Conservation (phyloP, 92 coral and sea anemone genomes). For the Paramuricea clavata region DNA sequence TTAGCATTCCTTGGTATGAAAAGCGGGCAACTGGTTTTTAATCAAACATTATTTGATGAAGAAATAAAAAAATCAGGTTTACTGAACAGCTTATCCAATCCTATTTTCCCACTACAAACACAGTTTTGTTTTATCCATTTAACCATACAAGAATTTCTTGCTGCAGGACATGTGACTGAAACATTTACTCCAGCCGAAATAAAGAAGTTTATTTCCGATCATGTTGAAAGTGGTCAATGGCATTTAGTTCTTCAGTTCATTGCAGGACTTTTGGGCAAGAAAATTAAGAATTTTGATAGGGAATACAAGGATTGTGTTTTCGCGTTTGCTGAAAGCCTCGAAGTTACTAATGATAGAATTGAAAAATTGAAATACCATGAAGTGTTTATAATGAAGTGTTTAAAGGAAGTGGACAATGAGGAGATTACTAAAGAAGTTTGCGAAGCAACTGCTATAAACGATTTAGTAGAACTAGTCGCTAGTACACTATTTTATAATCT, state of each 20-base stretch:
- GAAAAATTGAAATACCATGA: neutral
- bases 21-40: neutral
- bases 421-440: neutral
- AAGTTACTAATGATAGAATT: neutral
- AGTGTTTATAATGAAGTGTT: slow-evolving; percentile 6
- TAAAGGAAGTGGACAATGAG: slow-evolving; percentile 4
- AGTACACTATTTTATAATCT: neutral
- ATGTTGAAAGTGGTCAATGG: neutral
- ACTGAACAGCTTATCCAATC: neutral
- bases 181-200: neutral
- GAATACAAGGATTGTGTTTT: neutral
- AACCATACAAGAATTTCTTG: slow-evolving; percentile 23
- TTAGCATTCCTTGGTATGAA: neutral
- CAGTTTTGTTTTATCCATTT: slow-evolving; percentile 8
- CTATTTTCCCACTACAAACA: neutral
- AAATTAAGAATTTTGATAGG: neutral
- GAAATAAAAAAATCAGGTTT: neutral
- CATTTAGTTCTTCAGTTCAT: slow-evolving; percentile 21
- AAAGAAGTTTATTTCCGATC: neutral
- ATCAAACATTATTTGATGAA: neutral
- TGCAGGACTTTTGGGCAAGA: slow-evolving; percentile 5
- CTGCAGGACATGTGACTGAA: neutral
- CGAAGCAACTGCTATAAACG: neutral
- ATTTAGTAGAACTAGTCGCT: neutral
- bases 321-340: neutral